Evolutionary conservation across 1,140 invertebrate species (phyloP).

Genomic region (Drosophila kurseongensis): DNA sequence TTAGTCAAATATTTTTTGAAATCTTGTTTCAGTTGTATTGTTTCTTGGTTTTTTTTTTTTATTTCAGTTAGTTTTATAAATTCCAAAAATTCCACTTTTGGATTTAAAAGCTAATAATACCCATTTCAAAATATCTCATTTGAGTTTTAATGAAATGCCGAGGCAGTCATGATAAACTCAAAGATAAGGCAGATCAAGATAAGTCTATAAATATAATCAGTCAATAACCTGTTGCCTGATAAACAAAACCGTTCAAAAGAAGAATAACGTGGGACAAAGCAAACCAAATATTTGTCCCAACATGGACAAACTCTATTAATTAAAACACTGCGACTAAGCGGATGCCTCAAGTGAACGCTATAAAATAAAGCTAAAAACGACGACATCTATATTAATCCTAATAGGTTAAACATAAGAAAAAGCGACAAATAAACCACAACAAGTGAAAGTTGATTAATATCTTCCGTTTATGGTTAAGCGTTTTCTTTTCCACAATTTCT

Average conservation of each 20-base stretch:
- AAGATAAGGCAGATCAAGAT: constrained; percentile 52
- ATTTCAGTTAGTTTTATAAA: neutral
- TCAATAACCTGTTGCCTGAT: constrained; percentile 63
- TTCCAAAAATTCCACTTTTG: neutral
- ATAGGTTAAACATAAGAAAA: constrained; percentile 10
- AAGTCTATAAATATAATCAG: constrained; percentile 59
- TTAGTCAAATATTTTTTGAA: too few relatives aligned
- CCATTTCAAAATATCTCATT: neutral
- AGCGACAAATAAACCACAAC: constrained; percentile 39
- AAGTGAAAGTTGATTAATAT: constrained; percentile 80
- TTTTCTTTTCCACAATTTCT: constrained; percentile 26
- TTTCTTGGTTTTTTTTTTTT: too few relatives aligned
- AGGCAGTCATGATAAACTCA: constrained; percentile 44
- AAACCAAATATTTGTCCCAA: constrained; percentile 38
- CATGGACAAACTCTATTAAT: constrained; percentile 53
- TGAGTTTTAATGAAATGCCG: neutral
- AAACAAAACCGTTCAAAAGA: constrained; percentile 3
- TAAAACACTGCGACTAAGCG: constrained; percentile 29
- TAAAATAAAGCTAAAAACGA: constrained; percentile 8
- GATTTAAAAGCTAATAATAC: neutral
- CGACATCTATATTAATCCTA: constrained; percentile 17
- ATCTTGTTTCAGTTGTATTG: too few relatives aligned
- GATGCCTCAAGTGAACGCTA: constrained; percentile 7
- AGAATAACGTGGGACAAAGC: constrained; percentile 30
- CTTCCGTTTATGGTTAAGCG: constrained; percentile 68